These are phyloP conservation scores for Channallabes apus DNA, from an alignment of 2,797 vertebrate species.

Conservation along the genomic window DNA sequence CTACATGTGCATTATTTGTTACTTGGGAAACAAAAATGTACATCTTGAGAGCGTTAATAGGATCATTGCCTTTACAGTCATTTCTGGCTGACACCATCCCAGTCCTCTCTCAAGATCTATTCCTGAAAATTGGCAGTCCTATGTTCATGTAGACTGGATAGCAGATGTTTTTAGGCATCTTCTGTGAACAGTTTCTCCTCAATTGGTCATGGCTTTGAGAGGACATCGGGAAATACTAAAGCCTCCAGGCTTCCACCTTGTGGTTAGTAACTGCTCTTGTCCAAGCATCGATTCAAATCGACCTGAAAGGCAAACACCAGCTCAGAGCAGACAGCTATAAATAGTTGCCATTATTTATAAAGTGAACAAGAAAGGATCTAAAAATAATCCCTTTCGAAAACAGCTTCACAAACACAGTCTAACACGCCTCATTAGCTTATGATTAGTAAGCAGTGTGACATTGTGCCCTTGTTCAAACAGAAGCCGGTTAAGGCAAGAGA, in stretches of 20 bases:
- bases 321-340: conserved; percentile 64
- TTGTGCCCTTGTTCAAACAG: conserved; percentile 54
- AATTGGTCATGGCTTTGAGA: conserved; percentile 26
- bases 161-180: conserved; percentile 38
- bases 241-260: conserved; percentile 76
- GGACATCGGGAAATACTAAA: conserved; percentile 48
- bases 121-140: conserved; percentile 32
- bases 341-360: conserved; percentile 74
- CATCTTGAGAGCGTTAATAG: conserved; percentile 16
- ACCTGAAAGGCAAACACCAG: conserved; percentile 71
- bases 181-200: conserved; percentile 30
- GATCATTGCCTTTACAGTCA: conserved; percentile 25
- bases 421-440: conserved; percentile 61
- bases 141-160: conserved; percentile 36
- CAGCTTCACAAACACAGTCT: conserved; percentile 53
- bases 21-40: conserved; percentile 1
- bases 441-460: conserved; percentile 62
- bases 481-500: conserved; percentile 50
- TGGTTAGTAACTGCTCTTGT: conserved; percentile 68
- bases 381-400: conserved; percentile 53
- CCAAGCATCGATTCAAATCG: conserved; percentile 68
- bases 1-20: not conserved
- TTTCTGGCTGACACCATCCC: conserved; percentile 25
- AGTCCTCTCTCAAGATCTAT: conserved; percentile 25
- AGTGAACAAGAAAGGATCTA: conserved; percentile 60